These are phyloP conservation scores for Prionace glauca DNA, from an alignment of 2,797 vertebrate genomes.

Conservation along the genomic window DNA sequence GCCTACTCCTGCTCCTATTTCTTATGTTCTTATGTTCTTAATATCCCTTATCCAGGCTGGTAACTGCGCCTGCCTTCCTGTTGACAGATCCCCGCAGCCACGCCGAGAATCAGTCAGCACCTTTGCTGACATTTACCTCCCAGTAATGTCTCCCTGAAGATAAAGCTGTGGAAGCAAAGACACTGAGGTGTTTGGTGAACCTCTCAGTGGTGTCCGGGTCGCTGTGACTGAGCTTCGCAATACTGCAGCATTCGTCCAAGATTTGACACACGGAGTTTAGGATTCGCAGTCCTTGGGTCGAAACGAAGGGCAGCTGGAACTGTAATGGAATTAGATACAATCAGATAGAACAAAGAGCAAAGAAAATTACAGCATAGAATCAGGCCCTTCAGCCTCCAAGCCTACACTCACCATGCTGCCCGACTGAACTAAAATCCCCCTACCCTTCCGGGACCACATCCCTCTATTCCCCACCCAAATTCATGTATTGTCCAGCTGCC, in stretches of 20 bases:
- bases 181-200: slow-evolving; percentile 67
- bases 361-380: too few relatives aligned
- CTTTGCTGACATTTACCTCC: slow-evolving; percentile 66
- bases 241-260: slow-evolving; percentile 59
- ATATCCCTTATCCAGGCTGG: neutral
- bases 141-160: slow-evolving; percentile 61
- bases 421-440: too few relatives aligned
- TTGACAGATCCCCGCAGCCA: slow-evolving; percentile 61
- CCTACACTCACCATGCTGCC: too few relatives aligned
- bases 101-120: slow-evolving; percentile 66
- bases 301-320: slow-evolving; percentile 45
- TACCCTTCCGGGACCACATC: too few relatives aligned
- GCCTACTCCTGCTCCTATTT: too few relatives aligned
- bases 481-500: too few relatives aligned
- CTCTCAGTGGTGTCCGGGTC: slow-evolving; percentile 63
- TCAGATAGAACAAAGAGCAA: neutral
- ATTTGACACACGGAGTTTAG: slow-evolving; percentile 59
- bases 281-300: slow-evolving; percentile 67
- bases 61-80: neutral
- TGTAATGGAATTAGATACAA: neutral
- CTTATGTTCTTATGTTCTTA: too few relatives aligned
- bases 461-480: too few relatives aligned
- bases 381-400: too few relatives aligned
- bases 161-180: slow-evolving; percentile 63
- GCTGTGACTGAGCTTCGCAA: slow-evolving; percentile 53